phyloP scores from a whole-genome alignment of 2,113 vertebrate species.

The Forbesichthys papilliferus region DNA sequence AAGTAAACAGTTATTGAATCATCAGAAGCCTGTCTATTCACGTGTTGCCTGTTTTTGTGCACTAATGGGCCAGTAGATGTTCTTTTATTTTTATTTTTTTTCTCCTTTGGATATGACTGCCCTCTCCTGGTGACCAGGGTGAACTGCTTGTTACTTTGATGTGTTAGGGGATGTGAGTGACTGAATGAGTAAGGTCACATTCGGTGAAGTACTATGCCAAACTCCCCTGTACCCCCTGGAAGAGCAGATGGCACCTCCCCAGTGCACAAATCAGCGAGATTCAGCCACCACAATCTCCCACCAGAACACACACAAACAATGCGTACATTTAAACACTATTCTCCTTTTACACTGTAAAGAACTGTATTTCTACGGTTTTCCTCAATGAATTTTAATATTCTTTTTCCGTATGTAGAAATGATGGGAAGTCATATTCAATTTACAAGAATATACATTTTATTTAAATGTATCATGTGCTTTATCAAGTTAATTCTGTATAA shows the following conservation, averaged over 20 bases:
- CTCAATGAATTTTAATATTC: too few relatives aligned
- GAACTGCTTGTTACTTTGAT: slow-evolving; percentile 36
- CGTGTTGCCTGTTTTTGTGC: not conserved
- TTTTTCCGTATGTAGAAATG: too few relatives aligned
- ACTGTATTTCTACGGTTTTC: too few relatives aligned
- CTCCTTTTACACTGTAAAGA: too few relatives aligned
- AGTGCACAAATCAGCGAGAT: slow-evolving; percentile 52
- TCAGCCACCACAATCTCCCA: slow-evolving; percentile 59
- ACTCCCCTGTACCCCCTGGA: slow-evolving; percentile 47
- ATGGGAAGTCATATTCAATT: too few relatives aligned
- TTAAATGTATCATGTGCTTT: too few relatives aligned
- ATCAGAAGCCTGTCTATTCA: not conserved
- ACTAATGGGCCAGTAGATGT: not conserved
- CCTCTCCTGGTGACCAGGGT: slow-evolving; percentile 39
- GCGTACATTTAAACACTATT: slow-evolving; percentile 11
- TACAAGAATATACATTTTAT: too few relatives aligned
- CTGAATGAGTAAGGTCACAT: slow-evolving; percentile 49
- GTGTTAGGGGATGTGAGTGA: slow-evolving; percentile 7
- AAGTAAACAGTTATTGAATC: too few relatives aligned
- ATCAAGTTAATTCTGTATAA: too few relatives aligned
- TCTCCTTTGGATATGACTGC: slow-evolving; percentile 37
- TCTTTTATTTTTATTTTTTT: not conserved
- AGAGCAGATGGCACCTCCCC: slow-evolving; percentile 69
- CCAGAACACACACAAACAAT: slow-evolving; percentile 46
- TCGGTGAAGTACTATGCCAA: slow-evolving; percentile 48